phyloP scores from a whole-genome alignment of 2,888 invertebrate genomes.

The Orthosia cruda region DNA sequence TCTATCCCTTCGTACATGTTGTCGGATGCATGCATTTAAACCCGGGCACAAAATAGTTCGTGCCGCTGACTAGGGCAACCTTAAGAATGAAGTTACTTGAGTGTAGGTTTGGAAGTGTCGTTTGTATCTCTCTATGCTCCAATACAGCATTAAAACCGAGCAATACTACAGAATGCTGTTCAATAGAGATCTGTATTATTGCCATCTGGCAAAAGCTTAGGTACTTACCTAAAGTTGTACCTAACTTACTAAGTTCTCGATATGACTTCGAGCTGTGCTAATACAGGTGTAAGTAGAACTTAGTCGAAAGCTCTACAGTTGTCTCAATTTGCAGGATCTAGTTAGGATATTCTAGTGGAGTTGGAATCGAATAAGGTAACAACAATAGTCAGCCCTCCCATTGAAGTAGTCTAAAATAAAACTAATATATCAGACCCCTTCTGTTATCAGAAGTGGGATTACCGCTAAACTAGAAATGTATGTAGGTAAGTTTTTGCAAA shows the following conservation, averaged over 20 bases:
- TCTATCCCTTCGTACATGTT: too few relatives aligned
- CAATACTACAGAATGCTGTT: neutral
- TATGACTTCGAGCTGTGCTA: constrained; percentile 31
- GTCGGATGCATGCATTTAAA: too few relatives aligned
- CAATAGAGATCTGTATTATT: constrained; percentile 18
- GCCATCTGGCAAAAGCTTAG: constrained; percentile 17
- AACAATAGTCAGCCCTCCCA: too few relatives aligned
- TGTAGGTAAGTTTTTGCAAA: too few relatives aligned
- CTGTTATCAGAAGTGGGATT: too few relatives aligned
- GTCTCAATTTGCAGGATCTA: constrained; percentile 2
- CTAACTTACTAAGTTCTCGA: constrained; percentile 24
- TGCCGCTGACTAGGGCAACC: too few relatives aligned
- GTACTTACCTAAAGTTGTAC: constrained; percentile 6
- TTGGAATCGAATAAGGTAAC: neutral
- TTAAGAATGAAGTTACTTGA: neutral
- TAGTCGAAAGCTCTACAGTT: neutral
- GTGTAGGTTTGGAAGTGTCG: neutral
- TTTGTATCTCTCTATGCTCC: neutral
- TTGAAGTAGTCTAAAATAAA: neutral
- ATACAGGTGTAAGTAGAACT: constrained; percentile 30
- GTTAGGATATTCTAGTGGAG: constrained; percentile 10
- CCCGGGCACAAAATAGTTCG: too few relatives aligned
- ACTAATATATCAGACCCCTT: neutral
- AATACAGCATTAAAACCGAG: constrained; percentile 9
- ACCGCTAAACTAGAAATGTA: too few relatives aligned